Base-by-base conservation (phyloP, 2,113 vertebrate genomes). In the Misgurnus anguillicaudatus region DNA sequence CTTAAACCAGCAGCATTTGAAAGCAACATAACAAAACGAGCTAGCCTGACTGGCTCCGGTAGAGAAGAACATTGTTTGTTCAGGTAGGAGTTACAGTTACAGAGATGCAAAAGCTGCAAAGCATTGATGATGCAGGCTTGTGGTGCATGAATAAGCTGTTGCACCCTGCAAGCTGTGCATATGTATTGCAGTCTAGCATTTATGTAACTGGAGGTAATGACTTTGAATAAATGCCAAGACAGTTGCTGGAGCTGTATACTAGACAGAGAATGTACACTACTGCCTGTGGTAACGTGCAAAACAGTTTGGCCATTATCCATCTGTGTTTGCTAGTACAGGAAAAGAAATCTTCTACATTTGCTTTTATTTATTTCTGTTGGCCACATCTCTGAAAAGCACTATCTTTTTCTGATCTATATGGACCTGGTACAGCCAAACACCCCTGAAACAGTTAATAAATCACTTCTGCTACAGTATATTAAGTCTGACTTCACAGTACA, bases 41-140 rank as follows among this genome's bases (percentile, higher is more conserved):
- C 13, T 72, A 45, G 42, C 42, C 66, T 55, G 21, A 42, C 57
- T 62, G 31, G 16, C 36, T 58, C 47, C 21, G 36, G 8, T 9
- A 41, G 69, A 41, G 69, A 8, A 31, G 24, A 31, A 31, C 24
- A 31, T 31, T 31, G 24, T 31, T 31, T 31, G 24, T 31, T 31
- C 24, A 31, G 24, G 24, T 31, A 31, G 24, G 24, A 31, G 24
- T 31, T 1, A 24, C 67, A 10, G 47, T 8, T 16, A 51, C 21
- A 5, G 16, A 53, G 2, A 9, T 53, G 19, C 31, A 73, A 38
- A 47, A 41, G 19, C 62, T 63, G 47, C 53, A 24, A 58, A 55
- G 42, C 42, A 1, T 53, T 1, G 67, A 58, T 77, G 74, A 83
- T 41, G 80, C 78, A 77, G 73, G 19, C 60, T 55, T 64, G 65